Percentiles rank a stretch among this genome's conserved stretches.
Evolutionary conservation across 2,888 invertebrate species (phyloP).

Genomic region (Drosophila nigricruria): DNA sequence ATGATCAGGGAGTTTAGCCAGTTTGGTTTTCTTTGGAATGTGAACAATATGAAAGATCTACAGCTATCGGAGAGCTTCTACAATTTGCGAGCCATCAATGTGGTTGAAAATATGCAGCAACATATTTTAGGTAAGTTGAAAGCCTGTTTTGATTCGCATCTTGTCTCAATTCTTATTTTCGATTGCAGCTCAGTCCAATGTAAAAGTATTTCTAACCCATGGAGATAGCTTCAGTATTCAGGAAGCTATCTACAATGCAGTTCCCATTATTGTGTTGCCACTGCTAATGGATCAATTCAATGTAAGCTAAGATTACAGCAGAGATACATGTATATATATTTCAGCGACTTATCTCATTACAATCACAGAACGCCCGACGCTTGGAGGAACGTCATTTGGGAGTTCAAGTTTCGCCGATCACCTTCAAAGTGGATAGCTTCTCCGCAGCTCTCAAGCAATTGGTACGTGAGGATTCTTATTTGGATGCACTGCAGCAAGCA

Average conservation of each 20-base stretch:
- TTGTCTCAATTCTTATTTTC: not conserved
- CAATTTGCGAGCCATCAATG: constrained; percentile 51
- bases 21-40: constrained; percentile 84
- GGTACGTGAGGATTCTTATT: constrained; percentile 18
- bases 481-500: constrained; percentile 21
- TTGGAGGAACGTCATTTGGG: constrained; percentile 57
- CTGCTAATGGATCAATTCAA: constrained; percentile 78
- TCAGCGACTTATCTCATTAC: not conserved
- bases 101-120: constrained; percentile 57
- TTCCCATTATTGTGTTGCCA: constrained; percentile 81
- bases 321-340: not conserved
- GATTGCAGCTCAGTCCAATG: constrained; percentile 62
- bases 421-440: constrained; percentile 24
- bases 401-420: constrained; percentile 19
- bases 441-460: constrained; percentile 30
- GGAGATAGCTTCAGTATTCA: constrained; percentile 78
- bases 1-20: constrained; percentile 74
- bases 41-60: constrained; percentile 53
- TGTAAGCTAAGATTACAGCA: constrained; percentile 44
- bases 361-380: constrained; percentile 62
- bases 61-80: constrained; percentile 43
- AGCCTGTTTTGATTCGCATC: rapidly evolving
- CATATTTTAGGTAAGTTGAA: constrained; percentile 69
- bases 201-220: constrained; percentile 79
- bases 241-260: constrained; percentile 79